phyloP scores from a whole-genome alignment of 1,140 invertebrate genomes.

The Anastrepha ludens region DNA sequence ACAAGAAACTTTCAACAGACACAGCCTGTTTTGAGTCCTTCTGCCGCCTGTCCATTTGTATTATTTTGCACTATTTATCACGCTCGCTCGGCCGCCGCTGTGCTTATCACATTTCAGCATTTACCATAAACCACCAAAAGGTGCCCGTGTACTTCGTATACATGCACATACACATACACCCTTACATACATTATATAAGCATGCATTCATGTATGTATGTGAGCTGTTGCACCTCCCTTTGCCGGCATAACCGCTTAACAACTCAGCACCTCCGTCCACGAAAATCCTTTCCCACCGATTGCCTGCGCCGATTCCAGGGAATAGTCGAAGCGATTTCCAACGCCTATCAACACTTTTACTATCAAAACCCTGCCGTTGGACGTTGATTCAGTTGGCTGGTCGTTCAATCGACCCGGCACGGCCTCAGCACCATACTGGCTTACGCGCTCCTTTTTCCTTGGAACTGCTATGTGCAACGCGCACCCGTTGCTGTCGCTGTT shows the following conservation, averaged over 20 bases:
- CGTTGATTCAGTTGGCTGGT: not conserved
- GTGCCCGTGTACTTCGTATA: not conserved
- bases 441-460: constrained; percentile 48
- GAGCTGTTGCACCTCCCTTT: not conserved
- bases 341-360: constrained; percentile 55
- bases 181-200: no score
- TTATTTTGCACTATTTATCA: constrained; percentile 29
- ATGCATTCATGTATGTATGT: not conserved
- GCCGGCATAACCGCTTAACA: not conserved
- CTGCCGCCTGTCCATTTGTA: not conserved
- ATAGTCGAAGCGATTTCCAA: constrained; percentile 44
- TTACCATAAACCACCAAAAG: constrained; percentile 25
- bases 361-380: constrained; percentile 17
- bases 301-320: constrained; percentile 25
- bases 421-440: not conserved
- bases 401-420: not conserved
- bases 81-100: not conserved
- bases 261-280: constrained; percentile 28
- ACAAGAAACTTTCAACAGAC: not conserved
- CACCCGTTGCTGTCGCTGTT: not conserved
- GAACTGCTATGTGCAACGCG: not conserved
- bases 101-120: constrained; percentile 34
- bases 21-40: not conserved
- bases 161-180: not conserved
- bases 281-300: constrained; percentile 51